Conservation (phyloP, 2,797 vertebrate genomes). For the Microchirus variegatus region DNA sequence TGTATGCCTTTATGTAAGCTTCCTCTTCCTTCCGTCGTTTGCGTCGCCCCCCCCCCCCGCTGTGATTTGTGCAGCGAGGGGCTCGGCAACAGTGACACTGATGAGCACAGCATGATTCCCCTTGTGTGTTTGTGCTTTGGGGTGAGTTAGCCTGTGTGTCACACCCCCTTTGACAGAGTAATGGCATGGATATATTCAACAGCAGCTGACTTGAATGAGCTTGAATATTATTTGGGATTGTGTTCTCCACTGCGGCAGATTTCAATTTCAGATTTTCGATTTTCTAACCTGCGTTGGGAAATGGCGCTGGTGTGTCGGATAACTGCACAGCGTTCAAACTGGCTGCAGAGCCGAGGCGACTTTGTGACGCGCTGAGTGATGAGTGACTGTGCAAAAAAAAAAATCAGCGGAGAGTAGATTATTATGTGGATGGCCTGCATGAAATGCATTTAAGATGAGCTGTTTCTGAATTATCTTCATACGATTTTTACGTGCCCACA, state of each 20-base stretch:
- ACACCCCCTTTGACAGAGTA: slow-evolving; percentile 56
- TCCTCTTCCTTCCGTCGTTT: slow-evolving; percentile 47
- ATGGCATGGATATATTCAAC: slow-evolving; percentile 63
- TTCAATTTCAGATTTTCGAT: slow-evolving; percentile 41
- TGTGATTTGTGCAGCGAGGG: slow-evolving; percentile 60
- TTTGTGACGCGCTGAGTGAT: slow-evolving; percentile 34
- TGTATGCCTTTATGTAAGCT: slow-evolving; percentile 51
- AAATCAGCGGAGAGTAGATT: slow-evolving; percentile 27
- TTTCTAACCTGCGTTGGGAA: slow-evolving; percentile 5
- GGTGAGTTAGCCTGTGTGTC: slow-evolving; percentile 51
- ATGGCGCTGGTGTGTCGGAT: slow-evolving; percentile 35
- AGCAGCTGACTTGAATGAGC: slow-evolving; percentile 56
- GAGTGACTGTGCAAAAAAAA: slow-evolving; percentile 57
- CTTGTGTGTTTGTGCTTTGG: slow-evolving; percentile 26
- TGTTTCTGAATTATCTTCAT: background rate
- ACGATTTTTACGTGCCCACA: background rate
- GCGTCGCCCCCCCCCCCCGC: slow-evolving; percentile 36
- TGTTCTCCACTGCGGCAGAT: slow-evolving; percentile 8
- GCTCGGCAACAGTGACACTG: slow-evolving; percentile 64
- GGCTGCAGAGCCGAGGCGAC: no score
- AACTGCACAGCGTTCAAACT: slow-evolving; percentile 36
- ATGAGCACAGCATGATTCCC: slow-evolving; percentile 68
- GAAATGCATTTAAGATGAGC: background rate
- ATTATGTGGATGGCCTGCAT: slow-evolving; percentile 1
- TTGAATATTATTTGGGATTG: slow-evolving; percentile 39